Evolutionary conservation across 92 coral and sea anemone species (phyloP).

Genomic region (Zoanthus sansibaricus): DNA sequence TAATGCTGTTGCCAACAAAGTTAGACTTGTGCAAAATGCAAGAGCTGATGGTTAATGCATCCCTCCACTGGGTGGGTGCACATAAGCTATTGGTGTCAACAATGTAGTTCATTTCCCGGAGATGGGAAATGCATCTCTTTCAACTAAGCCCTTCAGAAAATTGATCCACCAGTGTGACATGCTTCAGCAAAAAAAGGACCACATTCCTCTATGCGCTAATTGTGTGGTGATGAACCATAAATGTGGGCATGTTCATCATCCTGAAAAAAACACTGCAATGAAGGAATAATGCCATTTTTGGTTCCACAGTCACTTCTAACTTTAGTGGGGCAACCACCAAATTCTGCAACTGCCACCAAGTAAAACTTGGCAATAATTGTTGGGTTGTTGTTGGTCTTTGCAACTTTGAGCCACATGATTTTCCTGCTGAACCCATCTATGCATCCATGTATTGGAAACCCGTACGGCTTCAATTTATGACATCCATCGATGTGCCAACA

Average conservation of each 20-base stretch:
- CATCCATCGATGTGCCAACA: constrained; percentile 23
- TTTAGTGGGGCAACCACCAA: constrained; percentile 4
- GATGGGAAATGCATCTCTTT: constrained; percentile 6
- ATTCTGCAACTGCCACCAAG: constrained; percentile 9
- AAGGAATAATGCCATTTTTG: constrained; percentile 21
- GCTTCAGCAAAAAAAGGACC: background rate
- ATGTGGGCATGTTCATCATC: constrained; percentile 37
- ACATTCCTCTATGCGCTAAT: background rate
- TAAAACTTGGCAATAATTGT: constrained; percentile 14
- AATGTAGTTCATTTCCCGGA: constrained; percentile 35
- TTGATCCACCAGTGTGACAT: background rate
- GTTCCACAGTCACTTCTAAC: constrained; percentile 16
- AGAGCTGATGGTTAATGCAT: constrained; percentile 33
- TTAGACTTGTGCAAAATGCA: background rate
- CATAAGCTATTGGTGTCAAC: constrained; percentile 9
- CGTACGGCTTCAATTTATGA: constrained; percentile 13
- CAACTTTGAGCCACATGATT: constrained; percentile 15
- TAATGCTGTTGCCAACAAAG: background rate
- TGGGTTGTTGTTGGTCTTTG: constrained; percentile 7
- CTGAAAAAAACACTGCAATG: constrained; percentile 11
- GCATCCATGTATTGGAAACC: constrained; percentile 13
- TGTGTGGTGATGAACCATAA: constrained; percentile 28
- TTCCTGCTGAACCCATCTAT: constrained; percentile 19
- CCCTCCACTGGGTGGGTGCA: constrained; percentile 20
- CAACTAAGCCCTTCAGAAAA: constrained; percentile 42